Evolutionary conservation across 1,140 invertebrate genomes (phyloP).

Genomic region (Aphaenogaster rudis): DNA sequence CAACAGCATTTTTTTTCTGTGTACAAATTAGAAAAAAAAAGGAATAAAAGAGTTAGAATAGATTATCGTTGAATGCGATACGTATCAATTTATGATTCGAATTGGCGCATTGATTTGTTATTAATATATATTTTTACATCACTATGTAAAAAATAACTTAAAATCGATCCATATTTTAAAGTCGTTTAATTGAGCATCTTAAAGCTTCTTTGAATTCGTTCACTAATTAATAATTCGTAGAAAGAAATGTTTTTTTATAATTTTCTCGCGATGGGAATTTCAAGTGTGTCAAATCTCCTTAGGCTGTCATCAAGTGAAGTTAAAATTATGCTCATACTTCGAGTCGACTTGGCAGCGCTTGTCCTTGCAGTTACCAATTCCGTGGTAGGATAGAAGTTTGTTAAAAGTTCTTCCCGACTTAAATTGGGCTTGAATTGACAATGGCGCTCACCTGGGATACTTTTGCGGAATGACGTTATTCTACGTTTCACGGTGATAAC

Average conservation of each 20-base stretch:
- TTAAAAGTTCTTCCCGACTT: constrained; percentile 76
- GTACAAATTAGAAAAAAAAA: background rate
- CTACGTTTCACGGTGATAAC: constrained; percentile 27
- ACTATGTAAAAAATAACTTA: background rate
- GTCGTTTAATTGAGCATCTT: background rate
- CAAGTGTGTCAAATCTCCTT: constrained; percentile 43
- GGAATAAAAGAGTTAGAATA: background rate
- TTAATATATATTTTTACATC: background rate
- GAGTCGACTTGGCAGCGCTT: background rate
- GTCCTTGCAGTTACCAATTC: constrained; percentile 27
- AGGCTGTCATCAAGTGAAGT: constrained; percentile 22
- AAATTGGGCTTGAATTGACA: constrained; percentile 76
- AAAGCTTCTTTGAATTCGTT: background rate
- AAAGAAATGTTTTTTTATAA: background rate
- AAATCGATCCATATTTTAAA: background rate
- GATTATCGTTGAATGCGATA: background rate
- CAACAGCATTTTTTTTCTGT: no score
- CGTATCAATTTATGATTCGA: background rate
- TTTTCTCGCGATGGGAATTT: constrained; percentile 18
- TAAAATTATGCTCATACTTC: constrained; percentile 63
- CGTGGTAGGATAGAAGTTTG: constrained; percentile 62
- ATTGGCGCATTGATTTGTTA: background rate
- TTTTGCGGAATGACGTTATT: constrained; percentile 31
- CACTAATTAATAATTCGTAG: background rate
- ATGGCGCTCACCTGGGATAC: constrained; percentile 59